Percentiles rank a stretch among this genome's conserved stretches.
Conservation (phyloP, 2,113 vertebrate species). For the Reinhardtius hippoglossoides region DNA sequence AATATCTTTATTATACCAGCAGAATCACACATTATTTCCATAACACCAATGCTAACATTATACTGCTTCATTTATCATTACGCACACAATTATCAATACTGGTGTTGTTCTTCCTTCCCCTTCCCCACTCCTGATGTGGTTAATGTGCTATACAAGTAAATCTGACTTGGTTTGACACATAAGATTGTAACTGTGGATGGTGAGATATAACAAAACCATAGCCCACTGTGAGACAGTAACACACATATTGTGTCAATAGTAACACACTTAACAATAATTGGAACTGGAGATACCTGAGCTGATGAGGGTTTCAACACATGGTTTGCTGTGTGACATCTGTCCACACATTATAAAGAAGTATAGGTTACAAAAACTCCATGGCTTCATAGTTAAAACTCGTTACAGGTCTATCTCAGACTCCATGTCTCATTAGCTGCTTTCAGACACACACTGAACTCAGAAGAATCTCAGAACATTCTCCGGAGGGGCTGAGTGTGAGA, state of each 20-base stretch:
- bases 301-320: not conserved
- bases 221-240: too few relatives aligned
- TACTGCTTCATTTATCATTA: not conserved
- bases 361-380: constrained; percentile 12
- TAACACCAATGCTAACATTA: not conserved
- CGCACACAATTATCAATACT: not conserved
- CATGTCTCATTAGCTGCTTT: too few relatives aligned
- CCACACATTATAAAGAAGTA: too few relatives aligned
- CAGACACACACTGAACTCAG: too few relatives aligned
- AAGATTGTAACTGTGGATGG: not conserved
- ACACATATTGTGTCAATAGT: not conserved
- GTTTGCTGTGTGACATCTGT: too few relatives aligned
- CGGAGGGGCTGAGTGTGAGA: too few relatives aligned
- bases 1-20: constrained; percentile 40
- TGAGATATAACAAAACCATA: not conserved
- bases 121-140: too few relatives aligned
- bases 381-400: constrained; percentile 6
- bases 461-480: too few relatives aligned
- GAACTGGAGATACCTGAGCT: not conserved
- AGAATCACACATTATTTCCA: not conserved
- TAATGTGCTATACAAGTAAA: too few relatives aligned
- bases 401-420: too few relatives aligned
- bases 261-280: not conserved
- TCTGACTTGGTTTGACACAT: too few relatives aligned
- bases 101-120: too few relatives aligned